These are phyloP conservation scores for Zosterops pallidus DNA, from an alignment of 2,113 vertebrate species.

Conservation along the genomic window DNA sequence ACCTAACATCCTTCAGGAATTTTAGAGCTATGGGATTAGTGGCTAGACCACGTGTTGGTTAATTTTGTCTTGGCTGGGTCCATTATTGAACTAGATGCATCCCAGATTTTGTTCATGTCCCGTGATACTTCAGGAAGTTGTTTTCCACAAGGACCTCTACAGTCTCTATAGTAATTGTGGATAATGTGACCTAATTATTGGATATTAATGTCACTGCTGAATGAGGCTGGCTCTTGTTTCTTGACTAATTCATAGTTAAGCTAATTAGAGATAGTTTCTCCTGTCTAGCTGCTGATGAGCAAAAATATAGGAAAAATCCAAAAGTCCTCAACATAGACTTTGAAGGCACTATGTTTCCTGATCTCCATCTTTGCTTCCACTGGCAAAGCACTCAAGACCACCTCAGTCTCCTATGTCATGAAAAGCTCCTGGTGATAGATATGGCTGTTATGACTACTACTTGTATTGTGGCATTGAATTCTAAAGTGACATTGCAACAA, in stretches of 20 bases:
- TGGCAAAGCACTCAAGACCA: neutral
- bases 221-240: neutral
- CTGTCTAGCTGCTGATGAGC: neutral
- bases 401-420: accelerated
- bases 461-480: neutral
- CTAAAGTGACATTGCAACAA: neutral
- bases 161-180: neutral
- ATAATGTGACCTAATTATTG: neutral
- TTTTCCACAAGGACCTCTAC: neutral
- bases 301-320: neutral
- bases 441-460: accelerated
- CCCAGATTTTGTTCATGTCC: neutral
- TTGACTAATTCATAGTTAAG: neutral
- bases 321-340: neutral
- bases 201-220: neutral
- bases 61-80: conserved; percentile 36
- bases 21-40: neutral
- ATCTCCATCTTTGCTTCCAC: neutral
- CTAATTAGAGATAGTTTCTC: neutral
- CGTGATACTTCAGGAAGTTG: neutral
- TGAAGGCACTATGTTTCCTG: neutral
- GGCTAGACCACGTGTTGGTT: neutral
- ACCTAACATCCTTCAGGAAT: neutral
- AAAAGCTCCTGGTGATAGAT: neutral
- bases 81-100: neutral